Percentiles rank a stretch among this genome's conserved stretches.
phyloP scores from a whole-genome alignment of 2,888 invertebrate species.

The Drosophila putrida region DNA sequence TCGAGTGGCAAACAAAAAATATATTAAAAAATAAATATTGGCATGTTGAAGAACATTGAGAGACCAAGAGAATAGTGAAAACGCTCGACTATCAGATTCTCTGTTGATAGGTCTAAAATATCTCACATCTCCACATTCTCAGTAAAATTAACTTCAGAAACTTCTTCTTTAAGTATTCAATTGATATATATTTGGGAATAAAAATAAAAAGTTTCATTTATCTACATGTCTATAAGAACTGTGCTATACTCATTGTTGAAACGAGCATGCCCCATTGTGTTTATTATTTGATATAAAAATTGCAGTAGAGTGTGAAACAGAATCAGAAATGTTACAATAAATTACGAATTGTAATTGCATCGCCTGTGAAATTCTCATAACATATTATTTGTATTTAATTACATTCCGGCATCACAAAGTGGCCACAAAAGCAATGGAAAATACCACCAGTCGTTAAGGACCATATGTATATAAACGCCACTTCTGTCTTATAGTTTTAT shows the following conservation, averaged over 20 bases:
- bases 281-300: background rate
- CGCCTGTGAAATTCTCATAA: conserved; percentile 15
- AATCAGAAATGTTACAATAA: conserved; percentile 25
- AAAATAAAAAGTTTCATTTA: too few species aligned
- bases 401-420: conserved; percentile 17
- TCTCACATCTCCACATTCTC: too few species aligned
- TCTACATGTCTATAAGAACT: too few species aligned
- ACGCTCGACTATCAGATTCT: background rate
- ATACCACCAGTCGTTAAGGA: background rate
- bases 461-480: background rate
- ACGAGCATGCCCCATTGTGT: background rate
- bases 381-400: conserved; percentile 38
- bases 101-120: background rate
- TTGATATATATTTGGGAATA: background rate
- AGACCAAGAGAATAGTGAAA: background rate
- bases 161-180: background rate
- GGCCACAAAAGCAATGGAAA: conserved; percentile 12
- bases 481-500: too few species aligned
- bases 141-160: background rate
- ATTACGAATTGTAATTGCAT: conserved; percentile 41
- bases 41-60: conserved; percentile 49
- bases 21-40: conserved; percentile 40
- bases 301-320: conserved; percentile 3
- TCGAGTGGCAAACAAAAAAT: conserved; percentile 21
- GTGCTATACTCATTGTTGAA: background rate